Conservation (phyloP, 1,140 invertebrate species). For the Euura lappo region DNA sequence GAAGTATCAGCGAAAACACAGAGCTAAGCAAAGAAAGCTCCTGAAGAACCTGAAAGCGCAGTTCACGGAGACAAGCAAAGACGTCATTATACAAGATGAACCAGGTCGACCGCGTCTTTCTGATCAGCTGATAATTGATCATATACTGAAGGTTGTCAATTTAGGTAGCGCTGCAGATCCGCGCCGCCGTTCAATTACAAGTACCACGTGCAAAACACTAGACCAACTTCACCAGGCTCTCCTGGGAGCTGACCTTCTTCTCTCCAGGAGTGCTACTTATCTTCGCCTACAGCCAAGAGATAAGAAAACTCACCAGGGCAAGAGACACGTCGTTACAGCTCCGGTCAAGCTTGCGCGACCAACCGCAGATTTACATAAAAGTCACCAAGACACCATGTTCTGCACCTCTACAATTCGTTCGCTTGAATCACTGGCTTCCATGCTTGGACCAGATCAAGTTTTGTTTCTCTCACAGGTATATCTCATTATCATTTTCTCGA, state of each 20-base stretch:
- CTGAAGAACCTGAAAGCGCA: too few relatives aligned
- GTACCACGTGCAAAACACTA: too few relatives aligned
- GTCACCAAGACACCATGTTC: conserved; percentile 31
- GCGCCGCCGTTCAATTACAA: conserved; percentile 31
- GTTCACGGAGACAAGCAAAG: too few relatives aligned
- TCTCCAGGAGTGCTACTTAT: conserved; percentile 40
- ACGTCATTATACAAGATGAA: not conserved
- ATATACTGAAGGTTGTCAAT: conserved; percentile 39
- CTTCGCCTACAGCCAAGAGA: conserved; percentile 38
- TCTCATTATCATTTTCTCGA: too few relatives aligned
- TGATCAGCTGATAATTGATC: conserved; percentile 35
- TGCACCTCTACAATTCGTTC: conserved; percentile 34
- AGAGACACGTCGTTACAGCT: conserved; percentile 35
- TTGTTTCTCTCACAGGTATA: conserved; percentile 30
- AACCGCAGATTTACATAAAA: conserved; percentile 36
- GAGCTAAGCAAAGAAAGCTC: too few relatives aligned
- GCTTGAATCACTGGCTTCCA: conserved; percentile 26
- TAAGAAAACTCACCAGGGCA: conserved; percentile 28
- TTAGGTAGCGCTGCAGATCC: conserved; percentile 44
- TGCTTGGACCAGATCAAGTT: conserved; percentile 34
- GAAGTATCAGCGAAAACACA: too few relatives aligned
- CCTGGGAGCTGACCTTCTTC: conserved; percentile 40
- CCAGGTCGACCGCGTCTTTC: conserved; percentile 24
- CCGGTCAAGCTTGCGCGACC: conserved; percentile 44
- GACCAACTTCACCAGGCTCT: conserved; percentile 23